Percentiles rank a stretch among this genome's conserved stretches.
Evolutionary conservation across 1,140 invertebrate genomes (phyloP).

Genomic region (Batillaria attramentaria): DNA sequence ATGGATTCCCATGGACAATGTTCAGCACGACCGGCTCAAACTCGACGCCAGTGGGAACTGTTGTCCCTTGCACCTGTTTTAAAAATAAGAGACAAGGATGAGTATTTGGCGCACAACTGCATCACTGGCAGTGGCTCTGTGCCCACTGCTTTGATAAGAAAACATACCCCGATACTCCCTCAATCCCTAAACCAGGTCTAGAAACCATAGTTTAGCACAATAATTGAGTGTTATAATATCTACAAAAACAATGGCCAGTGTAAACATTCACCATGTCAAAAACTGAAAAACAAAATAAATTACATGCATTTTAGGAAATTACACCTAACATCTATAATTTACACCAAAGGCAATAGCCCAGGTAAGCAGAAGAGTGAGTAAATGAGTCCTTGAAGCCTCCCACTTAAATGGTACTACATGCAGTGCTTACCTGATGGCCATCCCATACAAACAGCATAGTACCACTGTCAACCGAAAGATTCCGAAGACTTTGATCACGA

Average conservation of each 20-base stretch:
- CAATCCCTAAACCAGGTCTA: too few relatives aligned
- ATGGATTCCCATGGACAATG: slow-evolving; percentile 49
- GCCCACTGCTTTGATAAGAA: too few relatives aligned
- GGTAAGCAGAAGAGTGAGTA: neutral
- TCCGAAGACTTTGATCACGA: slow-evolving; percentile 42
- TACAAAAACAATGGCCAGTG: neutral
- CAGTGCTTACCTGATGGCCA: slow-evolving; percentile 50
- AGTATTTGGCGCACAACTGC: too few relatives aligned
- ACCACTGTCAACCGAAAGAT: slow-evolving; percentile 49
- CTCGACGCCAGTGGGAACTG: slow-evolving; percentile 46
- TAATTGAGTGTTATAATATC: neutral
- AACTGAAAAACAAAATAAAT: slow-evolving; percentile 15
- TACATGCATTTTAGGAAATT: too few relatives aligned
- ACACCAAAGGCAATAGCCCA: too few relatives aligned
- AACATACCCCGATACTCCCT: too few relatives aligned
- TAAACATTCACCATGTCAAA: too few relatives aligned
- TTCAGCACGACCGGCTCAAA: slow-evolving; percentile 60
- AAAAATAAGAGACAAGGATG: neutral
- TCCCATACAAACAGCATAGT: slow-evolving; percentile 64
- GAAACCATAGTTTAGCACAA: neutral
- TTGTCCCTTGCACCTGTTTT: slow-evolving; percentile 51
- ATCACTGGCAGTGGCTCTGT: too few relatives aligned
- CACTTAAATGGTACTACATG: neutral
- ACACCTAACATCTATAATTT: too few relatives aligned
- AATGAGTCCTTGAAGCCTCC: too few relatives aligned